phyloP scores from a whole-genome alignment of 2,888 invertebrate genomes.

The Cylindroiulus punctatus region DNA sequence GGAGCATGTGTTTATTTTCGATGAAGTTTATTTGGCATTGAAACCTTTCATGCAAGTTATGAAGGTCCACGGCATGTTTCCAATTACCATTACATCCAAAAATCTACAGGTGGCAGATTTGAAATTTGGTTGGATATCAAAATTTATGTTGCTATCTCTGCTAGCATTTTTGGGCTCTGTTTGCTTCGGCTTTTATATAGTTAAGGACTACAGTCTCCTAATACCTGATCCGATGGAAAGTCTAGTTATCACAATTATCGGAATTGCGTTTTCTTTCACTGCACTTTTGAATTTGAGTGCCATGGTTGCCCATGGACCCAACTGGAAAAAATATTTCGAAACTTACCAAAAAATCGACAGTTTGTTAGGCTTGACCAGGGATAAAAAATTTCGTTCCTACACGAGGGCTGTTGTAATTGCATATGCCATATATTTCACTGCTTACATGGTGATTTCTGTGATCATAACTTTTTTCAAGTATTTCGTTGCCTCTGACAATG shows the following conservation, averaged over 20 bases:
- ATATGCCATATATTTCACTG: not conserved
- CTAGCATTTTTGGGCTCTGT: not conserved
- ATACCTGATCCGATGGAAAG: not conserved
- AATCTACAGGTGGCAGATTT: too few relatives aligned
- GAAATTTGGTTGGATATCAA: not conserved
- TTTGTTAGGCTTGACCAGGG: not conserved
- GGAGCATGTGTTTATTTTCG: too few relatives aligned
- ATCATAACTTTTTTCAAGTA: not conserved
- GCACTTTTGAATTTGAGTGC: not conserved
- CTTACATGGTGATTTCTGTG: not conserved
- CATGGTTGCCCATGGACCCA: not conserved
- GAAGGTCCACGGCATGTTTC: too few relatives aligned
- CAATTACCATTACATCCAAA: not conserved
- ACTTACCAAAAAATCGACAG: not conserved
- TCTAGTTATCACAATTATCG: not conserved
- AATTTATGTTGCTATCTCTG: not conserved
- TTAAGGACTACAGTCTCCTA: not conserved
- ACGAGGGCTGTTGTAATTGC: not conserved
- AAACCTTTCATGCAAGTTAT: too few relatives aligned
- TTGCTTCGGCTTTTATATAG: not conserved
- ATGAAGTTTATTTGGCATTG: too few relatives aligned
- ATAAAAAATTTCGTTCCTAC: not conserved
- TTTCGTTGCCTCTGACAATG: not conserved
- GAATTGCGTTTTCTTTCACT: not conserved
- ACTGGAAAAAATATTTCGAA: not conserved